Conservation (phyloP, 2,797 vertebrate species). For the Malacoraja senta region DNA sequence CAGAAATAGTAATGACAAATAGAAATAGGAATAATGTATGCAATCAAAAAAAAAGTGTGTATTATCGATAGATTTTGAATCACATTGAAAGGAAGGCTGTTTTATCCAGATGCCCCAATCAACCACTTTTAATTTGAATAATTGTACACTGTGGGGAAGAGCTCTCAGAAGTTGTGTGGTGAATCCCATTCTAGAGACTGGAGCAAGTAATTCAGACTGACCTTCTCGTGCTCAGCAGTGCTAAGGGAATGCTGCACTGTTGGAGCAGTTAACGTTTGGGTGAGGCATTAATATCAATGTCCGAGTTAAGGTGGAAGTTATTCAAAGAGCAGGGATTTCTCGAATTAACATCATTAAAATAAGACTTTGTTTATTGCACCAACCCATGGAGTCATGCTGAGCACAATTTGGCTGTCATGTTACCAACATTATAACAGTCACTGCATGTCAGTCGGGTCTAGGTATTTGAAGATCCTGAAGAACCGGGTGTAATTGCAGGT, state of each 20-base stretch:
- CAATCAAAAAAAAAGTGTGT: not conserved
- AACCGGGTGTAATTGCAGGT: not conserved
- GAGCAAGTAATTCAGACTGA: not conserved
- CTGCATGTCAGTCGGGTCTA: not conserved
- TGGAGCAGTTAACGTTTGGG: not conserved
- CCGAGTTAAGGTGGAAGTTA: not conserved
- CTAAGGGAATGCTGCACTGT: not conserved
- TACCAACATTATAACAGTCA: no score
- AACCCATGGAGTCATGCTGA: not conserved
- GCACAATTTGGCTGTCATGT: not conserved
- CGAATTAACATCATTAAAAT: not conserved
- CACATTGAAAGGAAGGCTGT: no score
- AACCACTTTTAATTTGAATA: not conserved
- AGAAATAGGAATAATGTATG: no score
- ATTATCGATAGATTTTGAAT: not conserved
- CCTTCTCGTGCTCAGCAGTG: not conserved
- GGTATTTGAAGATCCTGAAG: not conserved
- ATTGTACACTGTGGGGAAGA: not conserved
- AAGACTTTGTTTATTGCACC: not conserved
- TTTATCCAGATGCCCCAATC: not conserved
- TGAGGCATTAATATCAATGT: not conserved
- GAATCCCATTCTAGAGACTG: not conserved
- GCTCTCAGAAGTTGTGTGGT: not conserved
- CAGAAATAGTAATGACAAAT: not conserved
- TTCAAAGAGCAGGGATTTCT: not conserved